A percentile compares a stretch with the other conserved stretches of the same genome.
phyloP scores from a whole-genome alignment of 2,888 invertebrate species.

The Cheilosia impressa region DNA sequence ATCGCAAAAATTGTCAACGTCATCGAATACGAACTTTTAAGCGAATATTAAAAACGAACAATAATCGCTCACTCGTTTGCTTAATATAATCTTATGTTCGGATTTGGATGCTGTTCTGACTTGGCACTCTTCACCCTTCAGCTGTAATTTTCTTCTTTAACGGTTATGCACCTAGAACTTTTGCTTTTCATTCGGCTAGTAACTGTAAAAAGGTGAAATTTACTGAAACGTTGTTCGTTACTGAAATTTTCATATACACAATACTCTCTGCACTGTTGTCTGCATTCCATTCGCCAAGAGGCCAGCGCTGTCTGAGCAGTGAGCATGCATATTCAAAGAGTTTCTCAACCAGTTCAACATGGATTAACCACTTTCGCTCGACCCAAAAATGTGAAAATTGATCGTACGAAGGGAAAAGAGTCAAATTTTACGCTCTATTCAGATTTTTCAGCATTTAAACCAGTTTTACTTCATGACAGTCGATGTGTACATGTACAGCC shows the following conservation, averaged over 20 bases:
- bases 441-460: slow-evolving; percentile 40
- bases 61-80: slow-evolving; percentile 3
- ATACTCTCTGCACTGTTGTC: background rate
- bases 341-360: slow-evolving; percentile 17
- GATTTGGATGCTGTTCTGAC: background rate
- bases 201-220: slow-evolving; percentile 75
- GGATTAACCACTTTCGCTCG: slow-evolving; percentile 67
- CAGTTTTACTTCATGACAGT: slow-evolving; percentile 53
- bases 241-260: slow-evolving; percentile 30
- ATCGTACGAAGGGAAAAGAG: slow-evolving; percentile 55
- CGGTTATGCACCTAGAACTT: slow-evolving; percentile 32
- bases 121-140: background rate
- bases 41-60: slow-evolving; percentile 46
- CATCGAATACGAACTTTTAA: slow-evolving; percentile 57
- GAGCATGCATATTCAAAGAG: slow-evolving; percentile 40
- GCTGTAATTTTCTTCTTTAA: slow-evolving; percentile 14
- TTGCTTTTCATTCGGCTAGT: slow-evolving; percentile 44
- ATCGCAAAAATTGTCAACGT: slow-evolving; percentile 70
- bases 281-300: slow-evolving; percentile 19
- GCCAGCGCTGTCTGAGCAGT: background rate
- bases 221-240: slow-evolving; percentile 33
- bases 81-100: background rate
- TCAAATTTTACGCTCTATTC: slow-evolving; percentile 40
- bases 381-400: slow-evolving; percentile 53
- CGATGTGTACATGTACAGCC: background rate